Evolutionary conservation across 2,113 vertebrate genomes (phyloP).

Genomic region (Erpornis zantholeuca): DNA sequence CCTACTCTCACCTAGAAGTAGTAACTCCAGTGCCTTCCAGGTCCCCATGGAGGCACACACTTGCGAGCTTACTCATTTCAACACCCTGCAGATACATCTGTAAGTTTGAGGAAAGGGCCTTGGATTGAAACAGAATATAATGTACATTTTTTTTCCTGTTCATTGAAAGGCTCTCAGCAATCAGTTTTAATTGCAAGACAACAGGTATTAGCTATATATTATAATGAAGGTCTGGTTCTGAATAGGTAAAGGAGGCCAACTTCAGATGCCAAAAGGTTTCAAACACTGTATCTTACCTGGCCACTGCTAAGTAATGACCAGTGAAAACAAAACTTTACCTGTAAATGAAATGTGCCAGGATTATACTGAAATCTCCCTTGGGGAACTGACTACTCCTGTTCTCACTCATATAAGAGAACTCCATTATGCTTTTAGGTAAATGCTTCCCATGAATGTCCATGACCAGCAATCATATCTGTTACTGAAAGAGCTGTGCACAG

Average conservation of each 20-base stretch:
- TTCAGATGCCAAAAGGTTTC: not conserved
- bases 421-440: accelerated
- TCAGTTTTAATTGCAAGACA: not conserved
- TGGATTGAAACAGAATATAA: not conserved
- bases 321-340: not conserved
- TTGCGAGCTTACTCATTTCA: not conserved
- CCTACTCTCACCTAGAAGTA: not conserved
- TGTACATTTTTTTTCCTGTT: not conserved
- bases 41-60: not conserved
- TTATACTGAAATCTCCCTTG: not conserved
- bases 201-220: not conserved
- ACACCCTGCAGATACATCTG: not conserved
- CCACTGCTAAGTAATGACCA: not conserved
- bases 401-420: not conserved
- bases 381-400: not conserved
- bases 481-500: not conserved
- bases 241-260: not conserved
- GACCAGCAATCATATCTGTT: not conserved
- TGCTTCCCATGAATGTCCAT: not conserved
- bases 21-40: not conserved
- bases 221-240: not conserved
- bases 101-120: not conserved
- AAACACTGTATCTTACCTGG: not conserved
- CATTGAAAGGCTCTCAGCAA: not conserved
- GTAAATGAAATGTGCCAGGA: not conserved